phyloP scores from a whole-genome alignment of 2,113 vertebrate species.

The Ctenomys sociabilis region DNA sequence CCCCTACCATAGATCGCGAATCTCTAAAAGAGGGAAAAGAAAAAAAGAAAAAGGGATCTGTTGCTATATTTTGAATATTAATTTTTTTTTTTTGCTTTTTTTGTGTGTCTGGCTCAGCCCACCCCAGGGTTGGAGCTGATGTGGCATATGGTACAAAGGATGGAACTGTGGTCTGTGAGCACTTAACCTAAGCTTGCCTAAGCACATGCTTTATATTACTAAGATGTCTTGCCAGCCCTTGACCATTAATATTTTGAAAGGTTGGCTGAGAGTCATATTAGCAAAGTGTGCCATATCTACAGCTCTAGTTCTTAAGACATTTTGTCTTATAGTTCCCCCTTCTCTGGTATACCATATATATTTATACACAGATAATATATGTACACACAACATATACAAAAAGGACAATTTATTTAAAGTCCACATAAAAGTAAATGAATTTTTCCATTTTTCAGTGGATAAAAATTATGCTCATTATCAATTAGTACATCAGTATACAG shows the following conservation, averaged over 20 bases:
- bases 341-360: background rate
- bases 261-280: background rate
- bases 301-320: background rate
- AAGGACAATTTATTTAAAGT: slow-evolving; percentile 26
- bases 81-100: background rate
- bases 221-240: background rate
- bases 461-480: background rate
- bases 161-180: no score
- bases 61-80: slow-evolving; percentile 17
- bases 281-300: background rate
- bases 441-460: slow-evolving; percentile 14
- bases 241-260: slow-evolving; percentile 27
- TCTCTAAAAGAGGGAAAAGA: background rate
- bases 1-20: background rate
- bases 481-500: background rate
- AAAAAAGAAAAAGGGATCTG: background rate
- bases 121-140: no score
- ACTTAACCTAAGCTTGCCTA: no score
- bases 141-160: no score
- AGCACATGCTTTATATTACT: no score
- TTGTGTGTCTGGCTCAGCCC: no score
- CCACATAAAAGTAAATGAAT: background rate
- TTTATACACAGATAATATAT: background rate
- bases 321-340: background rate
- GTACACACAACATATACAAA: background rate